Base-by-base conservation (phyloP, 2,113 vertebrate genomes). In the Pogona vitticeps region DNA sequence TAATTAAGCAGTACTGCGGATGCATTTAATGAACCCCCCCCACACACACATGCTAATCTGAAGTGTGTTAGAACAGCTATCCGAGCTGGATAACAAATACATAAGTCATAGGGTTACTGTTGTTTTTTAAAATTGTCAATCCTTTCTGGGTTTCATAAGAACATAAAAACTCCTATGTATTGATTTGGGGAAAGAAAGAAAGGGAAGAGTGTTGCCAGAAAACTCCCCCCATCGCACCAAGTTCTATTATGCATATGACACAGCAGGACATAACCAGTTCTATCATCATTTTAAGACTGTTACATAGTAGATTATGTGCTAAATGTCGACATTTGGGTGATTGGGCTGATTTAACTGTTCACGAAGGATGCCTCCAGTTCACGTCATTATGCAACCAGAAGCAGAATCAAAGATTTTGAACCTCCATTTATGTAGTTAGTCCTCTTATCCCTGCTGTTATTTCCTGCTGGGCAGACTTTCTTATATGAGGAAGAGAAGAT, bases 211-310 rank as follows among this genome's bases (percentile, higher is more conserved):
- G 38, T 6, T 85, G 46, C 77, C 72, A 84, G 38, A 76, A 87
- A 18, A 52, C 46, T 28, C 79, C n/a, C n/a, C n/a, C n/a, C n/a
- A n/a, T 75, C 84, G 3, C 36, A 10, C 83, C 68, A 67, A 40
- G 58, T 86, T 91, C 65, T 89, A 36, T 80, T 80, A 28, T 68
- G 65, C 1, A 9, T 73, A 70, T 42, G 73, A 76, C 5, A 0
- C 75, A 70, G 83, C 84, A 21, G 81, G 67, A 86, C 68, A 84
- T 87, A 90, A 78, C 6, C 52, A 80, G 0, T 71, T 85, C 78
- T 42, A 52, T 80, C 58, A n/a, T 14, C 31, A 31, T 33, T 65
- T 14, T 58, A 33, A 78, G 20, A 52, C 15, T 84, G 46, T 70
- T 75, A 56, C 82, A 85, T 77, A 85, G 58, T 82, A 76, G 80